Conservation (phyloP, 2,113 vertebrate genomes). For the Gadus macrocephalus region DNA sequence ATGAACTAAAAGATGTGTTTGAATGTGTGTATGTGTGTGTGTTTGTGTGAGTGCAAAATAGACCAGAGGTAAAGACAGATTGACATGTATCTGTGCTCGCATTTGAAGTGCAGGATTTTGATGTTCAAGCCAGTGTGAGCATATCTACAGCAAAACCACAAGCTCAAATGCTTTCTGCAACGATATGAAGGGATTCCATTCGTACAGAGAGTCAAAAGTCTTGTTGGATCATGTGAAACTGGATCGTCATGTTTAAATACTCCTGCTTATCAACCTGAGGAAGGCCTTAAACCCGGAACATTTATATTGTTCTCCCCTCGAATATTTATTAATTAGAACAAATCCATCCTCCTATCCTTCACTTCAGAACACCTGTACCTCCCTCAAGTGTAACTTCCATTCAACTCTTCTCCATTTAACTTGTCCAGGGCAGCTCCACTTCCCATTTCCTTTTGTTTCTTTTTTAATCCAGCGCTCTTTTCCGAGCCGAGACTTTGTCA, state of each 20-base stretch:
- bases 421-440: constrained; percentile 21
- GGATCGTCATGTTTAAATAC: too few relatives aligned
- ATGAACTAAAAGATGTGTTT: constrained; percentile 6
- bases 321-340: neutral
- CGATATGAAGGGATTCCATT: neutral
- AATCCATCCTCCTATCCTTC: neutral
- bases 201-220: too few relatives aligned
- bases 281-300: too few relatives aligned
- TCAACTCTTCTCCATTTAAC: constrained; percentile 23
- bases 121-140: neutral
- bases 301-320: too few relatives aligned
- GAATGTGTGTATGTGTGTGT: neutral
- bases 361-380: constrained; percentile 2
- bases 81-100: neutral
- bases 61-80: too few relatives aligned
- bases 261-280: too few relatives aligned
- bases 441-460: neutral
- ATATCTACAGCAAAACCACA: neutral
- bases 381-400: constrained; percentile 15
- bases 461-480: neutral
- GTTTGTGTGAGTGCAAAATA: constrained; percentile 1
- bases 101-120: neutral
- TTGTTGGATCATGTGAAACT: too few relatives aligned
- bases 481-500: too few relatives aligned
- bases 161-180: neutral